Base-by-base conservation (phyloP, 35 echinoderm and acorn worm species). In the Hemicentrotus pulcherrimus region DNA sequence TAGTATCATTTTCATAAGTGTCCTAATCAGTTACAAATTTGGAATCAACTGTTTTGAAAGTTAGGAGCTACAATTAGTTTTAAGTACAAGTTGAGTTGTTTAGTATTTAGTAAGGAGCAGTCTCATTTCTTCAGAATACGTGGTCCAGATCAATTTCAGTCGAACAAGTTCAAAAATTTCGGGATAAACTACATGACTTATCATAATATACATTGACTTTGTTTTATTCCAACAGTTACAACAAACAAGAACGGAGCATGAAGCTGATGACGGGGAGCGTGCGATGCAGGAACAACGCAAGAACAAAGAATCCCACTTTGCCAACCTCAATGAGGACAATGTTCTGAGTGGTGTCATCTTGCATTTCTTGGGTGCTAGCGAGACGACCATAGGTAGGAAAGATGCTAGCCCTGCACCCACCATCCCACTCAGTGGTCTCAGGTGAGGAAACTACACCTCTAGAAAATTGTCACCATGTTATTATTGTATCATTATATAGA, bases 381-480 rank as follows among this genome's bases (percentile, higher is more conserved):
- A 99, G 96, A 99, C 97, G 9, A 99, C 98, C 2, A 97, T 99
- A 22, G 97, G 98, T 47, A 52, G 98, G 32, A 99, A 99, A 88
- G 98, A 99, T 96, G 98, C 98, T 12, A 94, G 95, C 78, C 98
- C 98, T 14, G 95, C 47, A 18, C 98, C 98, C 16, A 96, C 97
- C 24, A 97, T 99, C 60, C 96, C 95, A 32, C 97, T 99, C 31
- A 99, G 97, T 86, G 98, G 98, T 48, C 94, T 99, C 32, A 99
- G 98, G 98, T 99, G 88, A 90, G 9, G 9, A n/a, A 31, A 3
- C 35, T 41, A 41, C 0, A 55, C 50, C 10, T 55, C 50, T 55
- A 15, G 35, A 41, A 55, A 55, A 55, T 55, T 55, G 12, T 11
- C 15, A 11, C 50, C 15, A 11, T 55, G 50, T 55, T 55, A 10